phyloP scores from a whole-genome alignment of 2,113 vertebrate genomes.

The Formicarius rufipectus region DNA sequence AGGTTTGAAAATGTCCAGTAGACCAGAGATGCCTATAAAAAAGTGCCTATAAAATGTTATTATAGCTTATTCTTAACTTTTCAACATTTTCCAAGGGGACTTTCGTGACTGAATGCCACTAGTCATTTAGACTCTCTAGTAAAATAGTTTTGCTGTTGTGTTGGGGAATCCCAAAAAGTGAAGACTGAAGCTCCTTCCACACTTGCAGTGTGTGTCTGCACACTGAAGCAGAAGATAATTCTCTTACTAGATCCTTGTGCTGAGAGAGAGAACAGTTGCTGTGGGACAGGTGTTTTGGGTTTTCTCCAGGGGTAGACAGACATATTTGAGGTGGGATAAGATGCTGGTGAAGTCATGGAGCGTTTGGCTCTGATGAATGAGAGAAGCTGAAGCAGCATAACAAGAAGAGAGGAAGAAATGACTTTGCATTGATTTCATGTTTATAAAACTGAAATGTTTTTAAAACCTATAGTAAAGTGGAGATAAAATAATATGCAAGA shows the following conservation, averaged over 20 bases:
- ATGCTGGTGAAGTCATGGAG: neutral
- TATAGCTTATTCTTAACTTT: neutral
- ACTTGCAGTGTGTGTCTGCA: neutral
- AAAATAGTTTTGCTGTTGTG: neutral
- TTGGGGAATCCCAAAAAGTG: neutral
- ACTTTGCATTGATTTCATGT: neutral
- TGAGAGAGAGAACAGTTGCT: neutral
- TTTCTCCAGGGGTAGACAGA: neutral
- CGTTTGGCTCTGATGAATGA: neutral
- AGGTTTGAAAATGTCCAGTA: neutral
- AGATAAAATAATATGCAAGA: neutral
- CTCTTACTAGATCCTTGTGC: neutral
- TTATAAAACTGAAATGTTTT: neutral
- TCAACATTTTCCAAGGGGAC: neutral
- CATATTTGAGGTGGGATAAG: rapidly evolving
- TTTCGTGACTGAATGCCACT: neutral
- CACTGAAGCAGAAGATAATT: neutral
- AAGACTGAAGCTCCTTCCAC: neutral
- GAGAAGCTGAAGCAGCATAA: neutral
- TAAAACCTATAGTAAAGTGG: neutral
- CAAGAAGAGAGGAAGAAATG: neutral
- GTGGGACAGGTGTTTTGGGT: neutral
- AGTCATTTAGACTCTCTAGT: neutral
- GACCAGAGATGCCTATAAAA: neutral
- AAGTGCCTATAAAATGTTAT: neutral